Base-by-base conservation (phyloP, 2,113 vertebrate genomes). In the Microcebus murinus region DNA sequence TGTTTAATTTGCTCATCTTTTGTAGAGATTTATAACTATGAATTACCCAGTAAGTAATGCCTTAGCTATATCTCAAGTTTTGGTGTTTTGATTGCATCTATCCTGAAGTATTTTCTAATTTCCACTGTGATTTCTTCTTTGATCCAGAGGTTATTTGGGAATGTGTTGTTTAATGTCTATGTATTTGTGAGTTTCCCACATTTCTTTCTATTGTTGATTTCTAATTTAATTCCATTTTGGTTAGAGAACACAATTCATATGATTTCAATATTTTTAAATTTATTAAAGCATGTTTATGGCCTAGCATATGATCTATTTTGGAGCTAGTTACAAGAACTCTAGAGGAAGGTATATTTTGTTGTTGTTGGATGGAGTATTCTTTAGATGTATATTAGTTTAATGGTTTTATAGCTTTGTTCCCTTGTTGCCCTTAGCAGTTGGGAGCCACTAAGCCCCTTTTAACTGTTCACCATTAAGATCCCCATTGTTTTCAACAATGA, bases 1-100 rank as follows among this genome's bases (percentile, higher is more conserved):
- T 68, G 12, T 89, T 89, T 89, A 34, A 18, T 90, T 93, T 93
- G 42, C 15, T 71, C 52, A 77, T 93, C 36, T 89, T 84, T 89
- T 79, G n/a, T 77, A 84, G 45, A 14, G 42, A 82, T 67, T 87
- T 87, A 74, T 67, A 76, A 65, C 65, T 87, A 71, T 29, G 48
- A 65, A 65, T 82, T 92, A 25, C 8, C 57, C 59, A 34, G 52
- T 55, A 83, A 57, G 20, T 74, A 59, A 31, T 92, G 36, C 76
- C 50, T 39, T 57, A 76, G 48, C 42, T 96, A 31, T 21, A 61
- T 50, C 52, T 82, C 50, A 83, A 59, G 13, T 73, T 89, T 77
- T 76, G 11, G 8, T 83, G 68, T 96, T 84, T 79, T 73, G 42
- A 80, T 91, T 81, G 6, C 31, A 81, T 96, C 4, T 17, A 90